Percentiles rank a stretch among this genome's conserved stretches.
Conservation (phyloP, 1,140 invertebrate genomes). For the Meloidogyne exigua region DNA sequence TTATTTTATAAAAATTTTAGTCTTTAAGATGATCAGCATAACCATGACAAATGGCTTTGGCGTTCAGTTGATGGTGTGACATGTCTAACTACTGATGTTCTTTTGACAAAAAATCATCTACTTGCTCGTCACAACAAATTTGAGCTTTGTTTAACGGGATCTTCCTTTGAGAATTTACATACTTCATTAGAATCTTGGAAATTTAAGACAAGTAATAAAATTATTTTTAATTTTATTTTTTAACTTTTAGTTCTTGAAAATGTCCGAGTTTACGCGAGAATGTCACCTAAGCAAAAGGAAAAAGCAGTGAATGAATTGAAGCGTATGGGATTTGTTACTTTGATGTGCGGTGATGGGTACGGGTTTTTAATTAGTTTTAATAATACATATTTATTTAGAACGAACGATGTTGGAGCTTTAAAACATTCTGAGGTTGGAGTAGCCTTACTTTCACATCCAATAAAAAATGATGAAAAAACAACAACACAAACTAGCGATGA, state of each 20-base stretch:
- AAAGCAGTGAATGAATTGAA: conserved; percentile 86
- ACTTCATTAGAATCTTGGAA: background rate
- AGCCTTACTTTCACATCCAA: conserved; percentile 80
- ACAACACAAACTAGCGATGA: conserved; percentile 3
- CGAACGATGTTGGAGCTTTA: conserved; percentile 98
- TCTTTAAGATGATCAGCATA: background rate
- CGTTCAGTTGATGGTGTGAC: conserved; percentile 14
- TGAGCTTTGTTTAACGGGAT: conserved; percentile 90
- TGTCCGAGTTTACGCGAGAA: conserved; percentile 84
- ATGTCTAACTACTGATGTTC: conserved; percentile 67
- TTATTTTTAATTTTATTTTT: background rate
- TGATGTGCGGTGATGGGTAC: conserved; percentile 98
- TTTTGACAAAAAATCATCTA: conserved; percentile 21
- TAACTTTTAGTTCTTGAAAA: conserved; percentile 56
- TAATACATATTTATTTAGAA: conserved; percentile 64
- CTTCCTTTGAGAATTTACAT: conserved; percentile 66
- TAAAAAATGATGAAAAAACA: conserved; percentile 25
- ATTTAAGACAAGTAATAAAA: background rate
- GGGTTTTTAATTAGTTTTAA: background rate
- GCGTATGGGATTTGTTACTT: conserved; percentile 79
- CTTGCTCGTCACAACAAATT: conserved; percentile 71
- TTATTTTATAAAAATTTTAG: background rate
- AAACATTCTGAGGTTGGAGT: conserved; percentile 96
- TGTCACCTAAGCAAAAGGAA: conserved; percentile 95
- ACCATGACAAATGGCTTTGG: conserved; percentile 24